Percentiles rank a stretch among this genome's conserved stretches.
Conservation (phyloP, 1,140 invertebrate species). For the Papilio dardanus region DNA sequence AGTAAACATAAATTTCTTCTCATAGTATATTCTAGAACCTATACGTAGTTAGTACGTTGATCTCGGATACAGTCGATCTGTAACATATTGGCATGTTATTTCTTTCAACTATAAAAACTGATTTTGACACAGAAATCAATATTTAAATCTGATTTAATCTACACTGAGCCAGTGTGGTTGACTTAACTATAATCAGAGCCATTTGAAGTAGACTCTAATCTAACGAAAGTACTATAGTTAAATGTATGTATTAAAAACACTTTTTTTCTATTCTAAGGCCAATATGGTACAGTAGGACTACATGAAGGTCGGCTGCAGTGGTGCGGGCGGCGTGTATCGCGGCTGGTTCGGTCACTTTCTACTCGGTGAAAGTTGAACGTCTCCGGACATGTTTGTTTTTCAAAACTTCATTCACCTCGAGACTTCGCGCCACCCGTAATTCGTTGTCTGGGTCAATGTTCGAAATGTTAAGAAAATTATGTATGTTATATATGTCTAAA, state of each 20-base stretch:
- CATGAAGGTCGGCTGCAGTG: conserved; percentile 41
- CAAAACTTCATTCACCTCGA: conserved; percentile 43
- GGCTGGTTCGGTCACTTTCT: conserved; percentile 73
- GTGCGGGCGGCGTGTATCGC: conserved; percentile 43
- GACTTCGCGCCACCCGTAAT: conserved; percentile 41
- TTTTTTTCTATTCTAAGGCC: no score
- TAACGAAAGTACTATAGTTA: no score
- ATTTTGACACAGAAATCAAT: background rate
- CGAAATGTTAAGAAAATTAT: conserved; percentile 28
- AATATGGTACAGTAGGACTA: conserved; percentile 43
- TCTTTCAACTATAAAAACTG: conserved; percentile 6
- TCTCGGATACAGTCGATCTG: conserved; percentile 54
- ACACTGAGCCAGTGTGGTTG: no score
- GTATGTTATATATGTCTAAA: background rate
- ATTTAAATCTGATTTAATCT: no score
- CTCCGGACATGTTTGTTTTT: conserved; percentile 62
- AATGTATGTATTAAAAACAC: no score
- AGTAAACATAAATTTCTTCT: conserved; percentile 40
- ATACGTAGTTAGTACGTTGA: conserved; percentile 51
- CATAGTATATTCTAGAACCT: conserved; percentile 61
- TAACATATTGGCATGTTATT: conserved; percentile 42
- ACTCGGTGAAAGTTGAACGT: conserved; percentile 71
- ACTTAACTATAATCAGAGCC: no score
- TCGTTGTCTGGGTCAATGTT: conserved; percentile 36
- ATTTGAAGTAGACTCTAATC: no score